Percentiles rank a stretch among this genome's conserved stretches.
Conservation (phyloP, 2,888 invertebrate species). For the Allophyes oxyacanthae region DNA sequence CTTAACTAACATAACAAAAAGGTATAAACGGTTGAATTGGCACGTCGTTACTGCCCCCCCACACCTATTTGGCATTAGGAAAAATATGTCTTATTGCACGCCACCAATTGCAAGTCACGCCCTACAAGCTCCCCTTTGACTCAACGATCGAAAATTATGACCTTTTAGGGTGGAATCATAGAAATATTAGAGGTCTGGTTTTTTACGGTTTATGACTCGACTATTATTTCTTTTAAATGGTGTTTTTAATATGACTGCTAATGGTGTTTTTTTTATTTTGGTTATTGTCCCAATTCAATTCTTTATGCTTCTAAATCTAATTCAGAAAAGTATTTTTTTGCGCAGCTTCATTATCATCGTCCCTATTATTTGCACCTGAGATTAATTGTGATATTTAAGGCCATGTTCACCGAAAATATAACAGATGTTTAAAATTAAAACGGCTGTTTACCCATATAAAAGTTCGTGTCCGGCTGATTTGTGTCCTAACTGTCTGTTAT, state of each 20-base stretch:
- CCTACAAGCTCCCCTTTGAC: slow-evolving; percentile 71
- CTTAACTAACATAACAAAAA: slow-evolving; percentile 43
- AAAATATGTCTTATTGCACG: slow-evolving; percentile 78
- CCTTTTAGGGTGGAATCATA: slow-evolving; percentile 60
- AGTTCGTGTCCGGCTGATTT: too few species aligned
- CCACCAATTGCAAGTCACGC: slow-evolving; percentile 75
- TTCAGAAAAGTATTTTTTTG: too few species aligned
- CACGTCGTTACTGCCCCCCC: slow-evolving; percentile 67
- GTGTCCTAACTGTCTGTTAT: too few species aligned
- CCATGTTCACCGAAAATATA: too few species aligned
- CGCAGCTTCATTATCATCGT: too few species aligned
- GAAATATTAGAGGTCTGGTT: slow-evolving; percentile 22
- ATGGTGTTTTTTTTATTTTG: background rate
- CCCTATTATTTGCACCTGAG: too few species aligned
- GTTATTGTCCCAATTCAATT: background rate
- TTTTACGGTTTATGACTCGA: slow-evolving; percentile 20
- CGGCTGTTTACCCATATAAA: too few species aligned
- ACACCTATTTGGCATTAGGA: slow-evolving; percentile 68
- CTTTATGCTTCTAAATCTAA: too few species aligned
- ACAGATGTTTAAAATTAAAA: too few species aligned
- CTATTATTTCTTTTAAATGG: slow-evolving; percentile 15
- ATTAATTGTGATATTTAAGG: too few species aligned
- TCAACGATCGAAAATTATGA: slow-evolving; percentile 77
- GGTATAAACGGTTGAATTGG: slow-evolving; percentile 58
- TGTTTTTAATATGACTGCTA: slow-evolving; percentile 10